Evolutionary conservation across 2,888 invertebrate genomes (phyloP), one percentile per base, ranked within the genome.

Genomic region (Cryptus viduatorius): DNA sequence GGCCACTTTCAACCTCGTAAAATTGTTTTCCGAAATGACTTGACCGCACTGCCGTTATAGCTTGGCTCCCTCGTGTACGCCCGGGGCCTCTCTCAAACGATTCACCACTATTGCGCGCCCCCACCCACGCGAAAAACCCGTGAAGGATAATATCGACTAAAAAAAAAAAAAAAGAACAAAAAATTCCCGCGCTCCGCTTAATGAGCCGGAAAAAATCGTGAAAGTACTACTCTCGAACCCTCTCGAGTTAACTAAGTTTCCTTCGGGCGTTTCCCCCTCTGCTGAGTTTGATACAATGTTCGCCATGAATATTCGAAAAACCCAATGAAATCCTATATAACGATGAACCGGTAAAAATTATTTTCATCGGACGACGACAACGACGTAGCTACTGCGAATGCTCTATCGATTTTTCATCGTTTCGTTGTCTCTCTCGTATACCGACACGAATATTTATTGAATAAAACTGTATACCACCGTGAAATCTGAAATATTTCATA

Each of bases 161-260:
- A 61, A 65, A 79, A 42, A 16, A 68, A 67, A n/a, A 61, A 65
- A 79, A 56, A 31, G 56, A 67, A 10, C 48, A 65, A 79, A 56
- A 48, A 68, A 67, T 46, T 5, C 61, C 44, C 48, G n/a, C 46
- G 29, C 50, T 59, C 16, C 59, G 37, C 31, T 81, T 68, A 81
- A 81, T 81, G 80, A 81, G 80, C 24, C 61, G 68, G 80, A 56
- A 73, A 79, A 59, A 81, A 81, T 81, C 61, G 68, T 75, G 61
- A 42, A 75, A 59, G 50, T 67, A 64, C 56, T 73, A 79, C 56
- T 14, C 61, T 37, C 37, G 46, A 72, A 75, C 56, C n/a, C 67
- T 37, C 44, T 19, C 24, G 68, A 75, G 68, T 61, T 76, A 81
- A 81, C 61, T 12, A 48, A 76, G 64, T 76, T 71, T 69, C 46